Evolutionary conservation across 23 tunicate species (phyloP), one percentile per base, ranked within the genome.

Genomic region (Styela clava): DNA sequence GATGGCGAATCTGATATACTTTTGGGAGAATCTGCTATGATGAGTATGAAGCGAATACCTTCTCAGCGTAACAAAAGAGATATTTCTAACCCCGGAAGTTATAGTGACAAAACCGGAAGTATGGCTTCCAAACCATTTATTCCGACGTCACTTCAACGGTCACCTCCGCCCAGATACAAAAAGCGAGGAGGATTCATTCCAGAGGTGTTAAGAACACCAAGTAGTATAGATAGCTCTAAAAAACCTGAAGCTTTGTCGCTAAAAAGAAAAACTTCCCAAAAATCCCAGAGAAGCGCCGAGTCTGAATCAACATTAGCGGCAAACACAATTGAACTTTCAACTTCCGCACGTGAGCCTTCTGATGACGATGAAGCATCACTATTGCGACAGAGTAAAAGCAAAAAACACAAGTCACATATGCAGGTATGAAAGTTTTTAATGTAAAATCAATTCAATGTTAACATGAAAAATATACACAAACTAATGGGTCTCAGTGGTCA

Each of bases 101-200:
- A 32, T 19, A 44, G 65, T 52, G 65, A 44, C 1, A 76, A 76
- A 1, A 27, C 34, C 18, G 52, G 33, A n/a, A 51, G 52, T 2
- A 33, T 27, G 63, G 35, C 37, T 3, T 26, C 77, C 27, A 21
- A 34, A 35, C 34, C 77, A 3, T 22, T 34, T 28, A 2, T 34
- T 22, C 34, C 34, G 18, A 3, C 34, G 29, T 71, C 77, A 35
- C 24, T 71, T 19, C 35, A n/a, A 33, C 27, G 77, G 31, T 76
- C 81, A 64, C 81, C 81, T 23, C 56, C 56, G 12, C 62, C 85
- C 30, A 81, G 74, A 35, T 68, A 80, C 24, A 80, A 81, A 74
- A 68, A 83, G 20, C 67, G 71, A 16, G 85, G 85, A 9, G 90
- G 90, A 22, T 86, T 86, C 74, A 74, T 86, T n/a, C 90, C 90